Evolutionary conservation across 2,113 vertebrate genomes (phyloP).

Genomic region (Thalassarche chlororhynchos): DNA sequence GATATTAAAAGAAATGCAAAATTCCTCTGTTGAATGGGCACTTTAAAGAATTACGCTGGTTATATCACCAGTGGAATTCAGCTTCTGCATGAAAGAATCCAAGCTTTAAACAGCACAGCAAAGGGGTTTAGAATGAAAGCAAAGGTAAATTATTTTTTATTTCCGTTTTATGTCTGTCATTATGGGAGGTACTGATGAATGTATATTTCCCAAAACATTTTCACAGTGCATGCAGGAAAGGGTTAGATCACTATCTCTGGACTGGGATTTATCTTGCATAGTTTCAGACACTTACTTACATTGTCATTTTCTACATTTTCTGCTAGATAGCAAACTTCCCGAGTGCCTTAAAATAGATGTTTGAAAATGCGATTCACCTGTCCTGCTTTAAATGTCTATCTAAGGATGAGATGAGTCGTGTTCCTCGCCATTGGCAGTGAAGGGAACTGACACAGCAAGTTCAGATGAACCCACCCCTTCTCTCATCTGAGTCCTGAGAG

Average conservation of each 20-base stretch:
- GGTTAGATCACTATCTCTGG: neutral
- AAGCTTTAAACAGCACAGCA: neutral
- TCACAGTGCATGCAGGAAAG: neutral
- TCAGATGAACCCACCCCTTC: neutral
- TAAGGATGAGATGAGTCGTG: neutral
- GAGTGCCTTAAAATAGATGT: neutral
- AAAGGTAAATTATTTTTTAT: neutral
- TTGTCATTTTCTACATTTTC: neutral
- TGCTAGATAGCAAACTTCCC: neutral
- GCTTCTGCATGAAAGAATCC: neutral
- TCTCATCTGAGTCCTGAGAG: neutral
- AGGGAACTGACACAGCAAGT: neutral
- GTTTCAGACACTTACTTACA: neutral
- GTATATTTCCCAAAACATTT: neutral
- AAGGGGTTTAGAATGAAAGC: neutral
- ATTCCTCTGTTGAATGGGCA: neutral
- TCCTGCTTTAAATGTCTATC: neutral
- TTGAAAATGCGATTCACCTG: neutral
- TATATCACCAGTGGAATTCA: neutral
- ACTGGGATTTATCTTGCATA: neutral
- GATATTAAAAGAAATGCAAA: neutral
- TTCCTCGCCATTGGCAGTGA: neutral
- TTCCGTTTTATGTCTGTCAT: neutral
- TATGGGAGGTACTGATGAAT: neutral
- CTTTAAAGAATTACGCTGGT: neutral